phyloP scores from a whole-genome alignment of 2,113 vertebrate species.

The Okapia johnstoni region DNA sequence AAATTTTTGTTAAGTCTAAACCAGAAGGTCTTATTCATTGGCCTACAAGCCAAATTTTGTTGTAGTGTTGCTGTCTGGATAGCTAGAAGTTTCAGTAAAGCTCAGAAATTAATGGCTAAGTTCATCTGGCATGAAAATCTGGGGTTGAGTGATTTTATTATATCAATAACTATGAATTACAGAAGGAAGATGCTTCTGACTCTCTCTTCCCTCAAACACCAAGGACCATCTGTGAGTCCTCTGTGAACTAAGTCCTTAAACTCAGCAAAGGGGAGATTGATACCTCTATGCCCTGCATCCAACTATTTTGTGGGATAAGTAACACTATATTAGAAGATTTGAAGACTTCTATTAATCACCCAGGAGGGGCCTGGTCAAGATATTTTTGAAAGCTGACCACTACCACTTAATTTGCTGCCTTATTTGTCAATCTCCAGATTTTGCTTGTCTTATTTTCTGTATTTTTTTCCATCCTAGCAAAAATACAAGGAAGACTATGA shows the following conservation, averaged over 20 bases:
- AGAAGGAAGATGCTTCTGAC: neutral
- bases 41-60: neutral
- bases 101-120: neutral
- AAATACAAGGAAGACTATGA: constrained; percentile 95
- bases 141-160: neutral
- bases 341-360: neutral
- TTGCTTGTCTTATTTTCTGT: neutral
- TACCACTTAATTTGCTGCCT: neutral
- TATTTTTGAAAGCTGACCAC: neutral
- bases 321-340: neutral
- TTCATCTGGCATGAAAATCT: neutral
- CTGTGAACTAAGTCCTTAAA: neutral
- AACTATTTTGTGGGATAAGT: neutral
- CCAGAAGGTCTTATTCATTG: neutral
- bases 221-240: neutral
- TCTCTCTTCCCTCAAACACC: neutral
- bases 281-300: neutral
- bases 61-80: neutral
- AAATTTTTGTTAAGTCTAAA: neutral
- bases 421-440: neutral
- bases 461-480: constrained; percentile 77
- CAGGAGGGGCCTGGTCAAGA: neutral
- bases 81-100: neutral
- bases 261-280: neutral
- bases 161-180: neutral